Evolutionary conservation across 2,888 invertebrate species (phyloP), one percentile per base, ranked within the genome.

Genomic region (Ichneumon xanthorius): DNA sequence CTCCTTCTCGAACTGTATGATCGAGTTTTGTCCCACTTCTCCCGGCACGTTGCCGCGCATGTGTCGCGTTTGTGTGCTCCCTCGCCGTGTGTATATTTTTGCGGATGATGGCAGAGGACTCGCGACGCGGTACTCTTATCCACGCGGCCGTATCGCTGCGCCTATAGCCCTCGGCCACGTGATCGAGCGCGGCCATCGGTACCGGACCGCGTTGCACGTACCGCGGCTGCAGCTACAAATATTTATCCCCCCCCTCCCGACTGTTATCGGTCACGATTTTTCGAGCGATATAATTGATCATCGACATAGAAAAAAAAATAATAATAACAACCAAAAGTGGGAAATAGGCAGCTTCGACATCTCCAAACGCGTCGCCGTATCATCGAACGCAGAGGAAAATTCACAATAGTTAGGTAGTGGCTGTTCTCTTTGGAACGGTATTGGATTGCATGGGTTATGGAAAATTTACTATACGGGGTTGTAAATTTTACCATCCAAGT

Each of bases 181-280:
- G 87, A 88, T 80, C 82, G 48, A 75, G 72, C 72, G 88, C 90
- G 89, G 91, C 91, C 91, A 91, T 92, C 89, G 88, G 84, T 88
- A 89, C 86, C 85, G 84, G 81, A 84, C 81, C 88, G 88, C 85
- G 80, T 88, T 87, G 89, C 91, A 91, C 92, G 90, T 91, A 92
- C 40, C 85, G 80, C 75, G 84, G 80, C 78, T 61, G 61, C 61
- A 45, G 26, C 58, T 30, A 45, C n/a, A 33, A 63, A 75, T 45
- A 63, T 63, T 75, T 63, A 50, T 63, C 11, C 19, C 55, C 22
- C 53, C n/a, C n/a, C 6, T 19, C 19, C n/a, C 19, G 7, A 55
- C 4, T 55, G 4, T 58, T 22, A 58, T 26, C 2, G 58, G 19
- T 19, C 9, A 22, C 26, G 22, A 58, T 58, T 58, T 58, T 22